phyloP scores from a whole-genome alignment of 2,888 invertebrate genomes.

The Muschampia plurimacula region DNA sequence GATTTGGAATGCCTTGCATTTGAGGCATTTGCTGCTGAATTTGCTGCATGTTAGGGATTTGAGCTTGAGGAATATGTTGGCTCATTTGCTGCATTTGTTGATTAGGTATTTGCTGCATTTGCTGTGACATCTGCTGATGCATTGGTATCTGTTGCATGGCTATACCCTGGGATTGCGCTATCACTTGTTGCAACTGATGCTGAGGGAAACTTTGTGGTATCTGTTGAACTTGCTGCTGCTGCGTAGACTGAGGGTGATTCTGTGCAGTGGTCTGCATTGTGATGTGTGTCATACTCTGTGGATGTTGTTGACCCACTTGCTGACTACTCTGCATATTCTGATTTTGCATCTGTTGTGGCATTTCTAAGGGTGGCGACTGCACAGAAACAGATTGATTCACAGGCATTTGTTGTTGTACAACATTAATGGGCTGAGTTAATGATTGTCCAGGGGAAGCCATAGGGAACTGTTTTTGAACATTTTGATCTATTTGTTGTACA shows the following conservation, averaged over 20 bases:
- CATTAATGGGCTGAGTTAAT: constrained; percentile 77
- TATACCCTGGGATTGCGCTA: constrained; percentile 80
- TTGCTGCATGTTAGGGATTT: constrained; percentile 81
- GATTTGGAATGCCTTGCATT: constrained; percentile 79
- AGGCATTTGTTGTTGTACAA: constrained; percentile 78
- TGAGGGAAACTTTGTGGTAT: constrained; percentile 84
- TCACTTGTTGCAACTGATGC: constrained; percentile 82
- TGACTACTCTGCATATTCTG: constrained; percentile 74
- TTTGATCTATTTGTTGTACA: constrained; percentile 80
- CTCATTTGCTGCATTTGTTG: constrained; percentile 84
- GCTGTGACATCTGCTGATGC: constrained; percentile 83
- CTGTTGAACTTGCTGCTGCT: constrained; percentile 81
- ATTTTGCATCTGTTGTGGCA: constrained; percentile 81
- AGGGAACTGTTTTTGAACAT: constrained; percentile 75
- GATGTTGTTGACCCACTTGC: constrained; percentile 79
- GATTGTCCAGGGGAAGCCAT: constrained; percentile 84
- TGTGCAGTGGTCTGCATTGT: constrained; percentile 77
- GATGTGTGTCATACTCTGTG: constrained; percentile 83
- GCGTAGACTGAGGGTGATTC: constrained; percentile 69
- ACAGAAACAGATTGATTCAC: constrained; percentile 78
- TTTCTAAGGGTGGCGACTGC: constrained; percentile 82
- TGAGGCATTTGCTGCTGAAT: constrained; percentile 83
- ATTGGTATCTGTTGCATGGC: constrained; percentile 83
- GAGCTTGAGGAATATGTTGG: constrained; percentile 78
- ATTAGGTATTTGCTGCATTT: constrained; percentile 82